These are phyloP conservation scores for Antheraea yamamai DNA, from an alignment of 2,888 invertebrate genomes.

Conservation along the genomic window DNA sequence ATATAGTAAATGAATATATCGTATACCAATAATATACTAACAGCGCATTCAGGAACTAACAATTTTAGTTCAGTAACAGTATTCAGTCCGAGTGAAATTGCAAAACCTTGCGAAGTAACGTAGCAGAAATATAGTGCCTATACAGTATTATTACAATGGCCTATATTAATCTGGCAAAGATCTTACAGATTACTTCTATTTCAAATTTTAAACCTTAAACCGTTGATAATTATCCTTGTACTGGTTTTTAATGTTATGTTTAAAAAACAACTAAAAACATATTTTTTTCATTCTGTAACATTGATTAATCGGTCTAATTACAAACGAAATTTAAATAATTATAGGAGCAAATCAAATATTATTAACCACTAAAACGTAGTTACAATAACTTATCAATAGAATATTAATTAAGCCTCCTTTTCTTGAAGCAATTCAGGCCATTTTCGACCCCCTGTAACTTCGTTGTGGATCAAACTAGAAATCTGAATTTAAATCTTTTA, in stretches of 20 bases:
- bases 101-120: background rate
- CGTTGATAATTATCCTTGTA: background rate
- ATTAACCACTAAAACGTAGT: too few species aligned
- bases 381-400: too few species aligned
- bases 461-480: too few species aligned
- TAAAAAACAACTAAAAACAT: background rate
- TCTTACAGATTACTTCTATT: background rate
- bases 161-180: background rate
- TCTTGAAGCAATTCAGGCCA: too few species aligned
- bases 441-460: too few species aligned
- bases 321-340: background rate
- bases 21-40: background rate
- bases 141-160: background rate
- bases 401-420: too few species aligned
- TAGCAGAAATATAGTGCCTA: background rate
- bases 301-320: background rate
- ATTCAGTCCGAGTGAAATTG: conserved; percentile 1
- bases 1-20: background rate
- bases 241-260: background rate
- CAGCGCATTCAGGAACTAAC: background rate
- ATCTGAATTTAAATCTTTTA: too few species aligned
- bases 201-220: background rate
- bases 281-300: background rate
- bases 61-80: background rate
- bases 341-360: background rate